Evolutionary conservation across 1,140 invertebrate species (phyloP).

Genomic region (Medauroidea extradentata): DNA sequence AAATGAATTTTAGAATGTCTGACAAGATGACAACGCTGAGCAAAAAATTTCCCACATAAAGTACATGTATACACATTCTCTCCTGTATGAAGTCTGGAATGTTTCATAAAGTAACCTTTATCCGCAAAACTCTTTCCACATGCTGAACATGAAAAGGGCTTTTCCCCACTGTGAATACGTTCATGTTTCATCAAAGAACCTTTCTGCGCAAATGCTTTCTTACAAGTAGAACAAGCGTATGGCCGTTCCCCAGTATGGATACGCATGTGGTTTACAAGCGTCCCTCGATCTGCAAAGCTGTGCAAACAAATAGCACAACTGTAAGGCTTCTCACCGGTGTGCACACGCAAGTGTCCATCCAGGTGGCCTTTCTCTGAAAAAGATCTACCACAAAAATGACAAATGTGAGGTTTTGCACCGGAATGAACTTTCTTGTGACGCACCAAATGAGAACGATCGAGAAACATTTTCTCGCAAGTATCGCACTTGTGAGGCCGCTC

Average conservation of each 20-base stretch:
- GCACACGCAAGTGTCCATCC: constrained; percentile 59
- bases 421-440: background rate
- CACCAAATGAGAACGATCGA: background rate
- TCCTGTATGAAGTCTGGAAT: constrained; percentile 9
- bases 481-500: constrained; percentile 97
- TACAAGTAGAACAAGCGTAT: constrained; percentile 42
- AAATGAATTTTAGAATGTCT: constrained; percentile 8
- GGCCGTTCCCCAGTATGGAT: constrained; percentile 58
- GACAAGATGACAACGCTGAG: constrained; percentile 4
- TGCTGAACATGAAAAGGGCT: constrained; percentile 29
- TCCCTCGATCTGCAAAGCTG: constrained; percentile 10
- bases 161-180: constrained; percentile 50
- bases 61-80: constrained; percentile 8
- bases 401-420: background rate
- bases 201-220: constrained; percentile 48
- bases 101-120: constrained; percentile 9
- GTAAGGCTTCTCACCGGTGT: constrained; percentile 64
- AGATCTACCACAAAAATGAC: constrained; percentile 51
- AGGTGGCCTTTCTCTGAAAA: constrained; percentile 62
- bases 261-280: constrained; percentile 44
- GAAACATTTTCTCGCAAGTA: constrained; percentile 4
- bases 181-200: constrained; percentile 48
- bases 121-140: constrained; percentile 6
- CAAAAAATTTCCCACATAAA: constrained; percentile 10
- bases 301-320: constrained; percentile 53